phyloP scores from a whole-genome alignment of 2,113 vertebrate species.

The Lagenorhynchus albirostris region DNA sequence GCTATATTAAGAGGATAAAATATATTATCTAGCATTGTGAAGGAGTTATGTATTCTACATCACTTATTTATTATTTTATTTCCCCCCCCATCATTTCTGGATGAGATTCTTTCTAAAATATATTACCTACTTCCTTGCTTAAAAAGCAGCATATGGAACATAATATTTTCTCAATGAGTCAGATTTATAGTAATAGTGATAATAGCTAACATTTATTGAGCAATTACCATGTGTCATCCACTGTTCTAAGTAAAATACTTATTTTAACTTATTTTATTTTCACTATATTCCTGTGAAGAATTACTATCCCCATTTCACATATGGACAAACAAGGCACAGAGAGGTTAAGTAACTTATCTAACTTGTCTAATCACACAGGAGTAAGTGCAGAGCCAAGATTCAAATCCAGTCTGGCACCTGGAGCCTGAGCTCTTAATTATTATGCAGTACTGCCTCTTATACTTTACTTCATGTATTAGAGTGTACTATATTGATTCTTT shows the following conservation, averaged over 20 bases:
- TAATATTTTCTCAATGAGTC: constrained; percentile 12
- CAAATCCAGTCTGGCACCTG: background rate
- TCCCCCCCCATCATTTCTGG: background rate
- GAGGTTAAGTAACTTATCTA: background rate
- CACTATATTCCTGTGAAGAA: background rate
- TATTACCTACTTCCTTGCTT: background rate
- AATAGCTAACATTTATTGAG: background rate
- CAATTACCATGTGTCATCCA: background rate
- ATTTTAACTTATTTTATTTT: constrained; percentile 28
- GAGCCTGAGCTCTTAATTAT: background rate
- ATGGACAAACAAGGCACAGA: background rate
- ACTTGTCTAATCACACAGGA: background rate
- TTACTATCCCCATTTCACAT: background rate
- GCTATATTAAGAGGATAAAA: background rate
- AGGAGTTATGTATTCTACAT: background rate
- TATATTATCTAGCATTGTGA: background rate
- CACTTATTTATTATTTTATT: background rate
- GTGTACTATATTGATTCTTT: background rate
- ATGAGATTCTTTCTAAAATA: background rate
- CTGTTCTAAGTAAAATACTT: background rate
- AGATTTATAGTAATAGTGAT: background rate
- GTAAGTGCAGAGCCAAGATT: background rate
- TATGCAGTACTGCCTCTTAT: background rate
- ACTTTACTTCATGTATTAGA: background rate
- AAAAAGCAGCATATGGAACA: background rate